These are phyloP conservation scores for Drosophila lowei DNA, from an alignment of 1,140 invertebrate genomes.

Conservation along the genomic window DNA sequence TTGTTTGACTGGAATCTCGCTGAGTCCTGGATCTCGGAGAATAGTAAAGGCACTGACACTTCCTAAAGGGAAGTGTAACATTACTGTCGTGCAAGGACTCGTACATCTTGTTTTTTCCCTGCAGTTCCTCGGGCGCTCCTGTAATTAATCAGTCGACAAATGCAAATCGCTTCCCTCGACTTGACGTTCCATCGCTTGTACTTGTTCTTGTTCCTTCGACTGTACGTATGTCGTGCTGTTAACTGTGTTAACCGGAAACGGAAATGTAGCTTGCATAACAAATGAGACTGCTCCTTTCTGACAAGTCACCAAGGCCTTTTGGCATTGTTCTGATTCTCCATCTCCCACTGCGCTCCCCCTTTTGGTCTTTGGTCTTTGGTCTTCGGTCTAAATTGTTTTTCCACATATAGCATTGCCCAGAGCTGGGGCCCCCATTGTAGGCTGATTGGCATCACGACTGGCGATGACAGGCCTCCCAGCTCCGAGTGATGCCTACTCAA, in stretches of 20 bases:
- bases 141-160: slow-evolving; percentile 68
- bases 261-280: slow-evolving; percentile 78
- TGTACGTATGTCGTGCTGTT: slow-evolving; percentile 43
- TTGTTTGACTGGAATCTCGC: too few species aligned
- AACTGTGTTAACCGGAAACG: slow-evolving; percentile 74
- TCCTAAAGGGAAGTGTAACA: too few species aligned
- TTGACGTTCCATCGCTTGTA: slow-evolving; percentile 61
- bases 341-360: not conserved
- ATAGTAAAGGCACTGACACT: too few species aligned
- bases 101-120: slow-evolving; percentile 3
- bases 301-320: slow-evolving; percentile 68
- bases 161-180: slow-evolving; percentile 67
- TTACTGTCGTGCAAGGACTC: too few species aligned
- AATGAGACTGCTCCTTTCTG: slow-evolving; percentile 58
- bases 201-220: slow-evolving; percentile 25
- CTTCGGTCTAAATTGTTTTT: slow-evolving; percentile 65
- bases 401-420: slow-evolving; percentile 46
- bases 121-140: not conserved
- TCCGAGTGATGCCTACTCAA: slow-evolving; percentile 43
- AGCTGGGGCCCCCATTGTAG: slow-evolving; percentile 11
- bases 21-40: too few species aligned
- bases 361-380: not conserved
- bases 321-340: slow-evolving; percentile 49
- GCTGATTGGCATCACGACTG: slow-evolving; percentile 69
- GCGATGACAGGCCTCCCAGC: slow-evolving; percentile 60